Percentiles rank a stretch among this genome's conserved stretches.
These are phyloP conservation scores for Zygaena filipendulae DNA, from an alignment of 2,888 invertebrate genomes.

Conservation along the genomic window DNA sequence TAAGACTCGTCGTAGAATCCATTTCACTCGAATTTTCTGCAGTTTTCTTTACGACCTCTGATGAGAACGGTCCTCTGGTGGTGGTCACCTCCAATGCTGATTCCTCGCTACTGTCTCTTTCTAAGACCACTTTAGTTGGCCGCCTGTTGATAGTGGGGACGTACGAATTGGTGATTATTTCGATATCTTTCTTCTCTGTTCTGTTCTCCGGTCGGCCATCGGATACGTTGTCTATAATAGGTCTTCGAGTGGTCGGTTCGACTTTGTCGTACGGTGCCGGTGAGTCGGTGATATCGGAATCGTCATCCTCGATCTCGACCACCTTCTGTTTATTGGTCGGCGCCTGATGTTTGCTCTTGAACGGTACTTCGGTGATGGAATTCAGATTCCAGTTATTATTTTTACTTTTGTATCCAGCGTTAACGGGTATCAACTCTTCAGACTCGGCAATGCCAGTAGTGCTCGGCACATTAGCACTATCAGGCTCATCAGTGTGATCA, in stretches of 20 bases:
- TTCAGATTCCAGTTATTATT: constrained; percentile 53
- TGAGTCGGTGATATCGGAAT: constrained; percentile 44
- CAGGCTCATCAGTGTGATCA: constrained; percentile 36
- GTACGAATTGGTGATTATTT: constrained; percentile 50
- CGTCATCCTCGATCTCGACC: constrained; percentile 52
- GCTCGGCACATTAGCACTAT: constrained; percentile 16
- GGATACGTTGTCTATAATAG: constrained; percentile 54
- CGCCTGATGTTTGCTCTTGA: constrained; percentile 35
- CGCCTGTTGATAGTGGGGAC: constrained; percentile 46
- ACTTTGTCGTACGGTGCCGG: constrained; percentile 44
- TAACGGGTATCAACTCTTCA: constrained; percentile 54
- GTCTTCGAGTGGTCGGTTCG: constrained; percentile 49
- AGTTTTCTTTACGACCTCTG: not conserved
- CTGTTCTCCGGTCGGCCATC: constrained; percentile 30
- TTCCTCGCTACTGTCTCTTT: constrained; percentile 34
- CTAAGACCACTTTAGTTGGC: constrained; percentile 51
- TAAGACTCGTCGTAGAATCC: not conserved
- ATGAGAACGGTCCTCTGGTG: not conserved
- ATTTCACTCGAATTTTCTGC: not conserved
- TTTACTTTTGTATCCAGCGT: constrained; percentile 55
- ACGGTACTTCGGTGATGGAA: constrained; percentile 50
- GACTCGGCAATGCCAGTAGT: constrained; percentile 42
- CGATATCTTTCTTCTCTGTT: constrained; percentile 43
- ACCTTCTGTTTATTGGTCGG: constrained; percentile 34
- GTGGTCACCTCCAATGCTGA: constrained; percentile 16